phyloP scores from a whole-genome alignment of 2,113 vertebrate genomes.

The Platysteira castanea region DNA sequence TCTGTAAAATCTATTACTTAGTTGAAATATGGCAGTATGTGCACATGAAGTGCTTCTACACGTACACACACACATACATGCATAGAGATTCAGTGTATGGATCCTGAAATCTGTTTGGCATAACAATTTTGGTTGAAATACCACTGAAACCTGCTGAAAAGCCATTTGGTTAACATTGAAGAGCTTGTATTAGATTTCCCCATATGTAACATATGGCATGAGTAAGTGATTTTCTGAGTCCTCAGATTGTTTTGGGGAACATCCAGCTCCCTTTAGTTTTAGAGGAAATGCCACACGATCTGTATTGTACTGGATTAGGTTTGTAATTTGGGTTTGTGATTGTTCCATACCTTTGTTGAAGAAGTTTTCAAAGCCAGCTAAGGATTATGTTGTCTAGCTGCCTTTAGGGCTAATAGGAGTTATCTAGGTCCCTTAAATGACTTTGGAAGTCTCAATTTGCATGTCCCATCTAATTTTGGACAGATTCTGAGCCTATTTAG shows the following conservation, averaged over 20 bases:
- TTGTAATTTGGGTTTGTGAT: background rate
- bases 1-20: background rate
- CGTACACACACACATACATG: rapidly evolving
- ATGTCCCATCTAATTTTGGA: background rate
- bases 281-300: background rate
- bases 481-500: background rate
- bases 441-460: background rate
- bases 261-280: background rate
- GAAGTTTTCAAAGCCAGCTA: background rate
- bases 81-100: background rate
- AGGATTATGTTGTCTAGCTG: background rate
- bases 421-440: background rate
- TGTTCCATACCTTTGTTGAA: background rate
- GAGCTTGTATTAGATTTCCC: background rate
- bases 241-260: background rate
- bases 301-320: background rate
- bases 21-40: background rate
- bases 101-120: background rate
- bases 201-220: background rate
- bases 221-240: background rate
- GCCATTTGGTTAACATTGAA: background rate
- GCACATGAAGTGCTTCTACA: background rate
- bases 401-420: background rate
- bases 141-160: background rate
- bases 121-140: background rate